phyloP scores from a whole-genome alignment of 2,888 invertebrate genomes.

The Erebia ligea region DNA sequence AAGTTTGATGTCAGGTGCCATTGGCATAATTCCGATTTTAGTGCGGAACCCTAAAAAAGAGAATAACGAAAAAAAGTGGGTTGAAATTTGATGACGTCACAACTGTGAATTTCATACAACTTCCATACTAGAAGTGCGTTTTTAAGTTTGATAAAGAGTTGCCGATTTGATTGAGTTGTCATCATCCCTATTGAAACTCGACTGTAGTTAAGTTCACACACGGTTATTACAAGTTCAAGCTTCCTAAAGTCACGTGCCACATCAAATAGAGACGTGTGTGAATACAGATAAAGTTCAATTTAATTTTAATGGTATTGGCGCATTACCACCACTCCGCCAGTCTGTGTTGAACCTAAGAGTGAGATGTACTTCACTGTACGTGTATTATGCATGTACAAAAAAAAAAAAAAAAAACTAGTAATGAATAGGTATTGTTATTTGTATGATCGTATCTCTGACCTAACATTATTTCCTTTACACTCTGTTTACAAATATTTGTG shows the following conservation, averaged over 20 bases:
- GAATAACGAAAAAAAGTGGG: no score
- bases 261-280: no score
- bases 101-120: no score
- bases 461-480: slow-evolving; percentile 23
- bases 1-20: no score
- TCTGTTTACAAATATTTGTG: slow-evolving; percentile 28
- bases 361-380: not conserved
- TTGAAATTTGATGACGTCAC: no score
- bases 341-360: not conserved
- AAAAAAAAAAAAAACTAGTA: not conserved
- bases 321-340: not conserved
- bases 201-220: not conserved
- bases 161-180: no score
- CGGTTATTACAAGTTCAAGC: not conserved
- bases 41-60: no score
- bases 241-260: no score
- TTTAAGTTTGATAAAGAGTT: no score
- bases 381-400: not conserved
- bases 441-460: slow-evolving; percentile 12
- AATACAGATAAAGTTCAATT: not conserved
- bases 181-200: not conserved
- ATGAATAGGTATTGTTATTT: not conserved
- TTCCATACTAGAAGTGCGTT: no score
- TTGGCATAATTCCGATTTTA: no score
- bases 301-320: not conserved